phyloP scores from a whole-genome alignment of 2,888 invertebrate genomes.

The Leptopilina myrica region DNA sequence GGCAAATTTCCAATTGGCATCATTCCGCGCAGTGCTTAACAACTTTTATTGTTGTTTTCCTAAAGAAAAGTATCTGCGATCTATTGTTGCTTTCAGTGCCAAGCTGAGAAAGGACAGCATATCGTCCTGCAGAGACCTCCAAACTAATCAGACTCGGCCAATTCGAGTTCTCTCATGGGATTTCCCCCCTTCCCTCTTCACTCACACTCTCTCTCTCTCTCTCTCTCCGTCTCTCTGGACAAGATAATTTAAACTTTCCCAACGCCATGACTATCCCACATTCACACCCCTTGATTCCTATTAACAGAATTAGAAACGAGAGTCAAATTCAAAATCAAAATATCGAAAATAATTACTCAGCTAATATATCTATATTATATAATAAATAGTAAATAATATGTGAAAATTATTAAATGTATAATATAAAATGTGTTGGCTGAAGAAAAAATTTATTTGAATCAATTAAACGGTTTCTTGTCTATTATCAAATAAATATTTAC shows the following conservation, averaged over 20 bases:
- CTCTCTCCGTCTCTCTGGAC: conserved; percentile 59
- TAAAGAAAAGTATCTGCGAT: conserved; percentile 16
- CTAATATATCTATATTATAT: too few relatives aligned
- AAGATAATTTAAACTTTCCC: conserved; percentile 73
- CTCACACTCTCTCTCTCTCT: conserved; percentile 31
- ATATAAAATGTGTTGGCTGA: too few relatives aligned
- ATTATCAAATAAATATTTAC: too few relatives aligned
- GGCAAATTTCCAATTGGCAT: not conserved
- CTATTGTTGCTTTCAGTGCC: conserved; percentile 27
- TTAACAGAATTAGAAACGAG: conserved; percentile 67
- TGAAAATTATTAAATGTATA: too few relatives aligned
- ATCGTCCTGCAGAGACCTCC: conserved; percentile 59
- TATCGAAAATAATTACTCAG: conserved; percentile 18
- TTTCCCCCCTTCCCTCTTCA: conserved; percentile 50
- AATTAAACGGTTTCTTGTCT: too few relatives aligned
- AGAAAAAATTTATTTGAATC: too few relatives aligned
- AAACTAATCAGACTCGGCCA: conserved; percentile 74
- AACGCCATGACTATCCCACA: conserved; percentile 55
- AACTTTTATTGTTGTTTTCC: conserved; percentile 24
- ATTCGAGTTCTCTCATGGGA: conserved; percentile 65
- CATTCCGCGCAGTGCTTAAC: not conserved
- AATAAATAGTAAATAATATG: not conserved
- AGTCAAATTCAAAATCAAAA: conserved; percentile 57
- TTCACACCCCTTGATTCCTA: conserved; percentile 50
- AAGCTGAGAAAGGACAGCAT: conserved; percentile 51